A percentile compares a stretch with the other conserved stretches of the same genome.
Evolutionary conservation across 2,888 invertebrate genomes (phyloP).

Genomic region (Drosophila maculinotata): DNA sequence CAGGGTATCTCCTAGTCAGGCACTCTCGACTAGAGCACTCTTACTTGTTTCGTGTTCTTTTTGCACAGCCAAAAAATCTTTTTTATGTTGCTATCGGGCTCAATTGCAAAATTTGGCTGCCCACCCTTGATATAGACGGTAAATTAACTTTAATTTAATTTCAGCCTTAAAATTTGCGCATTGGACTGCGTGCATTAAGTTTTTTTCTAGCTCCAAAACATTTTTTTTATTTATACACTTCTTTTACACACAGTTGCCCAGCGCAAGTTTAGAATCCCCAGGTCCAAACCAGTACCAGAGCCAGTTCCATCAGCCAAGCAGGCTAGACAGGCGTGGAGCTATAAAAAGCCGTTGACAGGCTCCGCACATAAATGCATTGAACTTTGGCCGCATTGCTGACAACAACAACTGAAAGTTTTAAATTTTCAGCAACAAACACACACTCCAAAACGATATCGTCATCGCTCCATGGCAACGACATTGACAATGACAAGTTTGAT

Average conservation of each 20-base stretch:
- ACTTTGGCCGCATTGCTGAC: conserved; percentile 69
- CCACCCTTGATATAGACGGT: too few relatives aligned
- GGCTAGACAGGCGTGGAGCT: conserved; percentile 48
- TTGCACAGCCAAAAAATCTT: too few relatives aligned
- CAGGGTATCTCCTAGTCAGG: too few relatives aligned
- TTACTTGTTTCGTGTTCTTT: too few relatives aligned
- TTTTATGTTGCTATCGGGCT: too few relatives aligned
- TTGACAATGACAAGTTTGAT: conserved; percentile 60
- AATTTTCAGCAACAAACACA: conserved; percentile 30
- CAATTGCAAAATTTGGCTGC: too few relatives aligned
- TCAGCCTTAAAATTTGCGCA: too few relatives aligned
- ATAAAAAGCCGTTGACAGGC: conserved; percentile 73
- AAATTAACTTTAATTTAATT: too few relatives aligned
- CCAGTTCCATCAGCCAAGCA: conserved; percentile 28
- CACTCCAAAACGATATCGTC: conserved; percentile 74
- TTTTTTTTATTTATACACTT: conserved; percentile 22
- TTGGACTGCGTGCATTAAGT: too few relatives aligned
- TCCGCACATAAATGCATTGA: conserved; percentile 69
- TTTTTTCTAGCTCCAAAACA: neutral
- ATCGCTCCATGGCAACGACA: conserved; percentile 74
- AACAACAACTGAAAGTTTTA: conserved; percentile 36
- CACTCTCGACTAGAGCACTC: too few relatives aligned
- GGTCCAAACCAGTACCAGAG: neutral
- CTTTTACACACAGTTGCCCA: conserved; percentile 33
- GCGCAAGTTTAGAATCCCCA: conserved; percentile 7